These are phyloP conservation scores for Albula glossodonta DNA, from an alignment of 2,113 vertebrate genomes.

Conservation along the genomic window DNA sequence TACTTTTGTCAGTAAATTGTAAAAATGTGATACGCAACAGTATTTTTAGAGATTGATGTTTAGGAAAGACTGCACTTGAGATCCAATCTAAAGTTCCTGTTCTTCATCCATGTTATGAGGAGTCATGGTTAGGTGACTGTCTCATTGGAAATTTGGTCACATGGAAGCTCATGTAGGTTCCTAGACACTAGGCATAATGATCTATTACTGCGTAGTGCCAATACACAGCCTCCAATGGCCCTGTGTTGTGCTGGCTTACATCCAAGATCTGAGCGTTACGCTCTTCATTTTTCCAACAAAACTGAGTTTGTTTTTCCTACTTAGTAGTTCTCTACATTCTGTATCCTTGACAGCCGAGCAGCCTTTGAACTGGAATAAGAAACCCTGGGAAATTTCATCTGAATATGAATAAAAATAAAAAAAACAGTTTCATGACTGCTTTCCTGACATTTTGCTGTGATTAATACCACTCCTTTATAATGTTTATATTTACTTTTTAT, in stretches of 20 bases:
- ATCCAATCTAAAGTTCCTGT: neutral
- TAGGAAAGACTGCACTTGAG: neutral
- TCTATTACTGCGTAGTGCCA: neutral
- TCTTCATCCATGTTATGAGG: neutral
- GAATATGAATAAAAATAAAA: neutral
- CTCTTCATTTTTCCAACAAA: neutral
- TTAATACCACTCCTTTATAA: neutral
- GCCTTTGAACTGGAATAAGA: conserved; percentile 3
- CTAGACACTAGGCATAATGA: neutral
- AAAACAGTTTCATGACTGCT: neutral
- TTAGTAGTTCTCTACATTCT: neutral
- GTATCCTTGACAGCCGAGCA: neutral
- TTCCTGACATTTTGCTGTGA: neutral
- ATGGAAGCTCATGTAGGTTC: neutral
- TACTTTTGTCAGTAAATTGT: no score
- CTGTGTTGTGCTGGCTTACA: neutral
- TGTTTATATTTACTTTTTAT: neutral
- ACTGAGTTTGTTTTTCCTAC: neutral
- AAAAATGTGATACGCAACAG: neutral
- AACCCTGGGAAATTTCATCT: neutral
- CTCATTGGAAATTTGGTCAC: neutral
- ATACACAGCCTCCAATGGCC: no score
- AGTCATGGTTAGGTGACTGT: neutral
- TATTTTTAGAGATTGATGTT: neutral
- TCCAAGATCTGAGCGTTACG: neutral